Conservation (phyloP, 2,888 invertebrate genomes). For the Toxonevra muliebris region DNA sequence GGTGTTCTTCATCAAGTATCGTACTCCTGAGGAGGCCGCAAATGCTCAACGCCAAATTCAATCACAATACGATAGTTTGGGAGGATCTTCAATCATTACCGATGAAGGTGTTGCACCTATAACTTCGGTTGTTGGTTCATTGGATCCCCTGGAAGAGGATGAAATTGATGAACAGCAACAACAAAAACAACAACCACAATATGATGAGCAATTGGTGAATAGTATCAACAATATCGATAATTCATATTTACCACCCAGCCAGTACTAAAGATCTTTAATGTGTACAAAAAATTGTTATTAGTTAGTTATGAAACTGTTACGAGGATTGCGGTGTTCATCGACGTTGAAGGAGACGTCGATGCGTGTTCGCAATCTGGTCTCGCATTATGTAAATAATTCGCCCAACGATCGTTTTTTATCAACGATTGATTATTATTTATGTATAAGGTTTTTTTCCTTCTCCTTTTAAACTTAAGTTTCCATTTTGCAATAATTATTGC, state of each 20-base stretch:
- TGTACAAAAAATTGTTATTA: conserved; percentile 53
- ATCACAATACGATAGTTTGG: conserved; percentile 61
- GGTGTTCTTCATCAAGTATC: conserved; percentile 65
- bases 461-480: neutral
- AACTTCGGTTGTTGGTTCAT: conserved; percentile 60
- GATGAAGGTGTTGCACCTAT: conserved; percentile 62
- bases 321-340: conserved; percentile 24
- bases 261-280: conserved; percentile 55
- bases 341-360: neutral
- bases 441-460: neutral
- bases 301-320: conserved; percentile 53
- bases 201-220: conserved; percentile 36
- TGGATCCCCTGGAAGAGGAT: conserved; percentile 54
- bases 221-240: conserved; percentile 36
- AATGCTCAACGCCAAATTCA: conserved; percentile 63
- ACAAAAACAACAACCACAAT: conserved; percentile 29
- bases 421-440: conserved; percentile 22
- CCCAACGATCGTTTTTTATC: conserved; percentile 2
- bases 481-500: neutral
- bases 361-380: conserved; percentile 11
- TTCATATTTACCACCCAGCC: conserved; percentile 53
- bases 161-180: conserved; percentile 48
- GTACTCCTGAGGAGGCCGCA: conserved; percentile 62
- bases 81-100: conserved; percentile 59
- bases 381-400: conserved; percentile 5